These are phyloP conservation scores for Holocentrus rufus DNA, from an alignment of 2,797 vertebrate genomes.

Conservation along the genomic window DNA sequence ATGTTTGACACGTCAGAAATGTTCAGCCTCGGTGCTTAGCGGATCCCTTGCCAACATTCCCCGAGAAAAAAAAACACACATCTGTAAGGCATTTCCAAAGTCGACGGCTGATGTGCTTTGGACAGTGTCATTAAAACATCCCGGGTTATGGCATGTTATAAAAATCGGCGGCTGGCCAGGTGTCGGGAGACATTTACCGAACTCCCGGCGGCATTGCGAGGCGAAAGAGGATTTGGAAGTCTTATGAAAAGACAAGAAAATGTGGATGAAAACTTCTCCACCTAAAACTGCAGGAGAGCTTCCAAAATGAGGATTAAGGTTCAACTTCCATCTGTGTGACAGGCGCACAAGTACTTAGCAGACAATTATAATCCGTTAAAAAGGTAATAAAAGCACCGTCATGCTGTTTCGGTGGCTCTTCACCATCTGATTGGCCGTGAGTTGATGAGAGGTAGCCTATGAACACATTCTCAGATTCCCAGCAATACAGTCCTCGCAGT, in stretches of 20 bases:
- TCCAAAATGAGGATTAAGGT: slow-evolving; percentile 80
- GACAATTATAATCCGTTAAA: slow-evolving; percentile 82
- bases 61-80: slow-evolving; percentile 54
- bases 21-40: slow-evolving; percentile 66
- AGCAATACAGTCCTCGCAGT: neutral
- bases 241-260: slow-evolving; percentile 70
- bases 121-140: slow-evolving; percentile 78
- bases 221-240: slow-evolving; percentile 77
- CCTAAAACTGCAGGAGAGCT: slow-evolving; percentile 71
- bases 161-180: slow-evolving; percentile 70
- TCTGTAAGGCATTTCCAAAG: slow-evolving; percentile 80
- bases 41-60: slow-evolving; percentile 68
- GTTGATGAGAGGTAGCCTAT: slow-evolving; percentile 67
- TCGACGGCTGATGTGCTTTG: slow-evolving; percentile 70
- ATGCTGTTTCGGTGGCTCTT: slow-evolving; percentile 60
- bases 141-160: slow-evolving; percentile 71
- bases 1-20: slow-evolving; percentile 73
- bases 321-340: slow-evolving; percentile 79
- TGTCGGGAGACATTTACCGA: slow-evolving; percentile 76
- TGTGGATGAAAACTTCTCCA: slow-evolving; percentile 78
- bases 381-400: slow-evolving; percentile 79
- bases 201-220: slow-evolving; percentile 62
- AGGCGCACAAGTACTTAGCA: slow-evolving; percentile 79
- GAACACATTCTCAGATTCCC: slow-evolving; percentile 26
- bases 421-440: slow-evolving; percentile 61